Base-by-base conservation (phyloP, 2,113 vertebrate species). In the Nesoenas mayeri region DNA sequence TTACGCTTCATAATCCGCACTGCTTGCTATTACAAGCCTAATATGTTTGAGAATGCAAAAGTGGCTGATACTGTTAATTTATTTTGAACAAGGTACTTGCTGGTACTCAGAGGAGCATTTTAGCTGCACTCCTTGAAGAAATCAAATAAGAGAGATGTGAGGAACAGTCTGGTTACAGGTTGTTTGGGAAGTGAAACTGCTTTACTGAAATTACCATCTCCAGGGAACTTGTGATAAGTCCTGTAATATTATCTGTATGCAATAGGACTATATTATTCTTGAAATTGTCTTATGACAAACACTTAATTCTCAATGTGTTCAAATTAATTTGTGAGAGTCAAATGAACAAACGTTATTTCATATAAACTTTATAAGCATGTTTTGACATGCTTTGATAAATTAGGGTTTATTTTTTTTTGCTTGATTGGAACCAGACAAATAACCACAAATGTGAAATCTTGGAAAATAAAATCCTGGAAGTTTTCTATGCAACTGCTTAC, bases 311-410 rank as follows among this genome's bases (percentile, higher is more conserved):
- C 11, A 1, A 74, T 81, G 54, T 80, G 50, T 47, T 89, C 79
- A 95, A 89, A 94, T 95, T 90, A 92, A 84, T 95, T 91, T 86
- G 20, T 81, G n/a, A 86, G 79, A 65, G 58, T 65, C 77, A 86
- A 88, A 89, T 61, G 73, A 81, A 84, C 36, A 84, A 91, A 61
- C 0, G 0, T 24, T 84, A 31, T 67, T 74, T 91, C 38, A 22
- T 79, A 65, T 28, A 78, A 66, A 17, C 25, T 19, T 83, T 69
- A 61, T 51, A 32, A 62, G 20, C 25, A 15, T 85, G 31, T 67
- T 86, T 83, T 85, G 84, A 85, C 48, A 67, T 80, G 26, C 51
- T 90, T 90, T 92, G 44, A 78, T 81, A 86, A 90, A 88, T 91
- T 64, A 50, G 34, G 50, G 69, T 47, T 51, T 6, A 3, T 48